Evolutionary conservation across 2,113 vertebrate species (phyloP), one percentile per base, ranked within the genome.

Genomic region (Sterna hirundo): DNA sequence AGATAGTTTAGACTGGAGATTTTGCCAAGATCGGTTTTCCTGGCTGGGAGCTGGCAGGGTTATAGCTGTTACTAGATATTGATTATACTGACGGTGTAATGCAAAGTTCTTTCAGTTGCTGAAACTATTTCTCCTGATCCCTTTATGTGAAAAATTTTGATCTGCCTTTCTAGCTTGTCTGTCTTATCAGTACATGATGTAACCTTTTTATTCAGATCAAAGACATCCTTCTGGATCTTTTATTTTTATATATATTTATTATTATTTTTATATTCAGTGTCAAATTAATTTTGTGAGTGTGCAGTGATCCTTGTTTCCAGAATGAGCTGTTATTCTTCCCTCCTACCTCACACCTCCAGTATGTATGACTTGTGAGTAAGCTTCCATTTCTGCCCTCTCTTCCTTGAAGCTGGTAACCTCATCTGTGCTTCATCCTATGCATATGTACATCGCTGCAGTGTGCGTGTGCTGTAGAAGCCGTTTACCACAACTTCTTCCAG

Each of bases 301-400:
- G 61, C 5, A 5, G 81, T 69, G 49, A 83, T 95, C 91, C 64
- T 94, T 92, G 30, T 91, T 94, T 96, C 95, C 36, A 65, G 86
- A 81, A 94, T 96, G 96, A 97, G 91, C 91, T 95, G 89, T 94
- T 89, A 77, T 95, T 95, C 66, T 92, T 87, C 32, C 93, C 93
- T 97, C 96, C 96, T 94, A 97, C 96, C 83, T 96, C 40, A 96
- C 96, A 88, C 96, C 96, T 92, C 86, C 95, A 89, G 83, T 91
- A 61, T 76, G 95, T 94, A 79, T 96, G 96, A 97, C 93, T 97
- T 94, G 65, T 96, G 93, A 96, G 77, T 96, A 97, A 97, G 91
- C 61, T 97, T 96, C 93, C 94, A 91, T 96, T 97, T 96, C 95
- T 96, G 91, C 93, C 69, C 61, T 96, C 76, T 96, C 34, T 27